Percentiles rank a stretch among this genome's conserved stretches.
Evolutionary conservation across 2,797 vertebrate species (phyloP).

Genomic region (Cirrhinus molitorella): DNA sequence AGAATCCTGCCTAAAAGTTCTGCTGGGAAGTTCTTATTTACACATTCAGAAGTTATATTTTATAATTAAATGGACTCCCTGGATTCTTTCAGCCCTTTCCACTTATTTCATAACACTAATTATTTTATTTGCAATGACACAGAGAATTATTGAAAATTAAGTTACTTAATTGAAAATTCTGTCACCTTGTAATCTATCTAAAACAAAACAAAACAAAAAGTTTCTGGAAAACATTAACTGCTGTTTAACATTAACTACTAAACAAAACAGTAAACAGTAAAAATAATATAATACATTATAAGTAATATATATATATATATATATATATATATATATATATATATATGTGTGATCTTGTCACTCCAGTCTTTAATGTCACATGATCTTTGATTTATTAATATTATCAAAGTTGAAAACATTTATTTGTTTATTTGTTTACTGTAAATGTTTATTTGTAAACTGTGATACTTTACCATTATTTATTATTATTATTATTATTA

Average conservation of each 20-base stretch:
- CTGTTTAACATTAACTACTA: neutral
- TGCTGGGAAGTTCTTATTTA: neutral
- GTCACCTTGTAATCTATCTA: neutral
- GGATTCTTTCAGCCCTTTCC: neutral
- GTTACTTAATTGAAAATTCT: neutral
- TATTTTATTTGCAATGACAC: neutral
- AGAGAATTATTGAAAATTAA: neutral
- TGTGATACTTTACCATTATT: no score
- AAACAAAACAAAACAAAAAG: neutral
- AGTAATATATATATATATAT: no score
- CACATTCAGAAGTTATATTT: neutral
- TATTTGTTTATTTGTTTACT: no score
- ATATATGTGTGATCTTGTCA: neutral
- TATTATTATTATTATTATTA: no score
- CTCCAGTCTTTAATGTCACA: neutral
- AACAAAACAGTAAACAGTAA: no score
- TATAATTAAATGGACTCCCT: neutral
- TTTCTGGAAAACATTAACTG: neutral
- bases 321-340: no score
- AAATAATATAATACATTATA: no score
- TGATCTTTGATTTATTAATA: neutral
- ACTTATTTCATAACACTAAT: no score
- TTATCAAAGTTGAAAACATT: neutral
- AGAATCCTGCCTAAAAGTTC: conserved; percentile 4
- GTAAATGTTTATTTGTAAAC: no score